Conservation (phyloP, 2,797 vertebrate genomes). For the Enteromius afrohamiltoni region DNA sequence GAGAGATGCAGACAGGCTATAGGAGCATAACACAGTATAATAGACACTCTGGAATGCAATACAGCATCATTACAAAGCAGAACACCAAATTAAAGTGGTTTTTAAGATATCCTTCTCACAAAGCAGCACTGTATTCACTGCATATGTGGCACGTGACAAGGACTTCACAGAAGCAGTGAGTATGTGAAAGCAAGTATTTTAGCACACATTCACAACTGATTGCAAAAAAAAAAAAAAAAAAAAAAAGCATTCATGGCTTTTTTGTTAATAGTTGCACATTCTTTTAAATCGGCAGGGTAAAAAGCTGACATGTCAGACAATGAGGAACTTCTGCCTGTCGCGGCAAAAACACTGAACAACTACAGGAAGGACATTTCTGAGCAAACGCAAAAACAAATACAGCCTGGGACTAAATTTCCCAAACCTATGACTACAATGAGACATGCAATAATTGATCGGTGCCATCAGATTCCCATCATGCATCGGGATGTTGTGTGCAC, state of each 20-base stretch:
- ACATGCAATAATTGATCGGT: constrained; percentile 20
- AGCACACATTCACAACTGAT: background rate
- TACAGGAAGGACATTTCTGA: constrained; percentile 27
- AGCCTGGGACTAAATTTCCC: background rate
- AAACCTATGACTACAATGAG: background rate
- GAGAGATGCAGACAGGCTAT: background rate
- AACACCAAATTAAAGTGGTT: background rate
- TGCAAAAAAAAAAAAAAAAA: background rate
- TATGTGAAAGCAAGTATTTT: background rate
- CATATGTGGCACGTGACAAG: background rate
- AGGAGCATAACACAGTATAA: background rate
- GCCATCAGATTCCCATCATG: constrained; percentile 2
- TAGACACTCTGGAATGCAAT: background rate
- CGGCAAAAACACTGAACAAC: background rate
- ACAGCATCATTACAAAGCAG: background rate
- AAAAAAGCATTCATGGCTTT: background rate
- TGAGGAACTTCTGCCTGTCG: constrained; percentile 7
- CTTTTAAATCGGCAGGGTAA: background rate
- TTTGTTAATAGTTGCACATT: background rate
- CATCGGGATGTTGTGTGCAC: background rate
- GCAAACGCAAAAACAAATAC: constrained; percentile 13
- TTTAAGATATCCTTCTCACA: background rate
- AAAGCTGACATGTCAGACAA: constrained; percentile 35
- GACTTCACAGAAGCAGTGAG: background rate
- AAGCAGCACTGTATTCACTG: background rate